Conservation (phyloP, 2,113 vertebrate species). For the Chaetodon trifascialis region DNA sequence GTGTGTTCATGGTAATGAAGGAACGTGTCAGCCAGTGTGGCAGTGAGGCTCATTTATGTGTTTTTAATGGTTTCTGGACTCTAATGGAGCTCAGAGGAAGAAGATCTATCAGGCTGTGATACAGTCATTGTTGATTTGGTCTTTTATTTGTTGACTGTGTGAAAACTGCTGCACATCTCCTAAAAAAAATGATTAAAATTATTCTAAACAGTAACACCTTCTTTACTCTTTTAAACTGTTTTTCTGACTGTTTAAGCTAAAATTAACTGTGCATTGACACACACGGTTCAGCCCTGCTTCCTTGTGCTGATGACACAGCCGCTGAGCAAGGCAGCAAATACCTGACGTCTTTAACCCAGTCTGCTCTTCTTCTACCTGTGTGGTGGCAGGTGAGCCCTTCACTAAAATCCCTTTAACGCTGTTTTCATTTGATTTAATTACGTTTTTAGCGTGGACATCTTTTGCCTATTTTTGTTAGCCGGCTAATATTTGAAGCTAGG, state of each 20-base stretch:
- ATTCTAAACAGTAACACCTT: too few species aligned
- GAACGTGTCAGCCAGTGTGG: neutral
- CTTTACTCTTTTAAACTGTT: too few species aligned
- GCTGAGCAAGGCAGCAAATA: slow-evolving; percentile 1
- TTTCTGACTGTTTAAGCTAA: too few species aligned
- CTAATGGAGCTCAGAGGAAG: neutral
- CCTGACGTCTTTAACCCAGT: neutral
- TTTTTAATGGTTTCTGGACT: neutral
- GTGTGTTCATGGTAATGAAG: neutral
- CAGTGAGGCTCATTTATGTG: neutral
- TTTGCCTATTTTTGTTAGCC: neutral
- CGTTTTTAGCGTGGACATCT: slow-evolving; percentile 2
- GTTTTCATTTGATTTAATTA: neutral
- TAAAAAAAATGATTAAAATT: neutral
- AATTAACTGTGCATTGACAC: too few species aligned
- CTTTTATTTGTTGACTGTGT: neutral
- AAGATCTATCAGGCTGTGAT: neutral
- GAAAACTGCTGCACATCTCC: neutral
- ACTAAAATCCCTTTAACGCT: too few species aligned
- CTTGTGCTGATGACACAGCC: neutral
- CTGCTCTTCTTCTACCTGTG: neutral
- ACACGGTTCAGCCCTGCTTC: too few species aligned
- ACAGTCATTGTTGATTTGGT: neutral
- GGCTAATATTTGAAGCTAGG: neutral
- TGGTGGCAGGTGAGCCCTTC: neutral